phyloP scores from a whole-genome alignment of 1,140 invertebrate species.

The Lordiphosa collinella region DNA sequence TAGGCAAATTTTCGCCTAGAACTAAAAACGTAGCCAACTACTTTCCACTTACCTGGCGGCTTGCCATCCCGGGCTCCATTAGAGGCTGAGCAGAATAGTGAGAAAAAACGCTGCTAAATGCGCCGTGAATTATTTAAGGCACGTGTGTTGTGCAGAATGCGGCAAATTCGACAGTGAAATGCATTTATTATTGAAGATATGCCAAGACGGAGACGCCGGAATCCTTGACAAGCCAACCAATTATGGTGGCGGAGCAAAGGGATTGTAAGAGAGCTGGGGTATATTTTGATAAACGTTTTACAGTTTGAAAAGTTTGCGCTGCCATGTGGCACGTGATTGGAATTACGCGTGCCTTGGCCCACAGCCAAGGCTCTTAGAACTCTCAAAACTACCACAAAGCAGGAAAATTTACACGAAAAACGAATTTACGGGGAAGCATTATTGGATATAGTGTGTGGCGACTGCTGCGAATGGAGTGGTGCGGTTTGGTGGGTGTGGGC shows the following conservation, averaged over 20 bases:
- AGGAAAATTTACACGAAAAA: conserved; percentile 53
- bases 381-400: conserved; percentile 11
- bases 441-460: conserved; percentile 3
- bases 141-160: conserved; percentile 73
- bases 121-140: conserved; percentile 75
- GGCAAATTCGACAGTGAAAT: conserved; percentile 76
- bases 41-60: conserved; percentile 70
- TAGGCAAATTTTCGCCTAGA: conserved; percentile 70
- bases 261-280: not conserved
- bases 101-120: conserved; percentile 70
- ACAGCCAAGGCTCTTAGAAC: conserved; percentile 25
- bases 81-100: conserved; percentile 48
- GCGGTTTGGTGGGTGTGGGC: not conserved
- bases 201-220: conserved; percentile 30
- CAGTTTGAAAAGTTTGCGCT: conserved; percentile 71
- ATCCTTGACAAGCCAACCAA: conserved; percentile 57
- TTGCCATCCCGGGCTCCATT: conserved; percentile 34
- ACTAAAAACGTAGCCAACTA: conserved; percentile 68
- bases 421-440: conserved; percentile 19
- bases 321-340: conserved; percentile 68
- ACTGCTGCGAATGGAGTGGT: not conserved
- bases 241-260: conserved; percentile 20
- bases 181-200: conserved; percentile 75
- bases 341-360: conserved; percentile 59
- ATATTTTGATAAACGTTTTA: conserved; percentile 74